Evolutionary conservation across 2,113 vertebrate species (phyloP).

Genomic region (Oriolus oriolus): DNA sequence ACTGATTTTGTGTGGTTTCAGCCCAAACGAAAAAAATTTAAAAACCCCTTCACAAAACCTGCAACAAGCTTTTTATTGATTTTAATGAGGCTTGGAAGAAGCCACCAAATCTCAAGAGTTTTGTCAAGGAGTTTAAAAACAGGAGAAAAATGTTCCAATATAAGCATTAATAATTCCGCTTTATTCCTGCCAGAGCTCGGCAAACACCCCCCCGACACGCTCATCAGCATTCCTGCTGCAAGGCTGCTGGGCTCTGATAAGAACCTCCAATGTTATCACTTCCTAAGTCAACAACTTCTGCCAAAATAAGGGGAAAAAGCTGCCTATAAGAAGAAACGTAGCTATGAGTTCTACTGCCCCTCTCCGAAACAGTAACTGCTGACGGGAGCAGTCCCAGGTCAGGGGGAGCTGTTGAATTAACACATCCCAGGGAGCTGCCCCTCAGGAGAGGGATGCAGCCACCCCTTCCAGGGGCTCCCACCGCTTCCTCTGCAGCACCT

Average conservation of each 20-base stretch:
- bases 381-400: background rate
- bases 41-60: background rate
- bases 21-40: background rate
- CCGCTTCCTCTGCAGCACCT: fast-evolving
- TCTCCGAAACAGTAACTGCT: background rate
- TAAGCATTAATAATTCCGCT: background rate
- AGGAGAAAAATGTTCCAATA: background rate
- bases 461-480: fast-evolving
- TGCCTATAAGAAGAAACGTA: background rate
- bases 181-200: background rate
- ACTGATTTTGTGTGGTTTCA: background rate
- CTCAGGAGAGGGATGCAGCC: background rate
- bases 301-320: background rate
- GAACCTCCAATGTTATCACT: constrained; percentile 43
- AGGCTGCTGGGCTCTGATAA: constrained; percentile 63
- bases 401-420: fast-evolving
- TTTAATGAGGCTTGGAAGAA: constrained; percentile 7
- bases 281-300: constrained; percentile 1
- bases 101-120: background rate
- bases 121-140: background rate
- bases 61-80: constrained; percentile 17
- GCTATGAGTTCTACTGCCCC: background rate
- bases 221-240: background rate
- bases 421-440: background rate
- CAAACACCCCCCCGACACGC: background rate